These are phyloP conservation scores for Lordiphosa mommai DNA, from an alignment of 1,140 invertebrate genomes.

Conservation along the genomic window DNA sequence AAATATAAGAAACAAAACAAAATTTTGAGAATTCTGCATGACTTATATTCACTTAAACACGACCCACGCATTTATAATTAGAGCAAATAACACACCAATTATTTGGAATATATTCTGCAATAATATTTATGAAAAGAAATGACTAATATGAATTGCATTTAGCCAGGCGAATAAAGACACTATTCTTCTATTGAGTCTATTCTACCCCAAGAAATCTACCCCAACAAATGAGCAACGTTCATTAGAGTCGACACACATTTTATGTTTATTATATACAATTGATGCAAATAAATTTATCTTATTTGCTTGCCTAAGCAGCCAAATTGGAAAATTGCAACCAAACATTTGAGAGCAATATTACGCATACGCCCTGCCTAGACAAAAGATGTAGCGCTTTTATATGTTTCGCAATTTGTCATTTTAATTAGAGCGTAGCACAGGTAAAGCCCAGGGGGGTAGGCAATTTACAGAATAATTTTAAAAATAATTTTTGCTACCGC, in stretches of 20 bases:
- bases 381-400: constrained; percentile 20
- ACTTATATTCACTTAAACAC: too few relatives aligned
- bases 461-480: neutral
- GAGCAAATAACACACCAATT: too few relatives aligned
- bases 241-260: neutral
- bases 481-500: constrained; percentile 16
- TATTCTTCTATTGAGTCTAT: too few relatives aligned
- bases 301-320: neutral
- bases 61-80: too few relatives aligned
- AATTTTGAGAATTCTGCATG: too few relatives aligned
- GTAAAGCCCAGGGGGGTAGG: constrained; percentile 1
- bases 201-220: neutral
- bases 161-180: too few relatives aligned
- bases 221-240: constrained; percentile 7
- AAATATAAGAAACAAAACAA: too few relatives aligned
- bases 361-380: constrained; percentile 30
- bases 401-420: constrained; percentile 37
- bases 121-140: too few relatives aligned
- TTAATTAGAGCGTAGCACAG: constrained; percentile 43
- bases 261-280: constrained; percentile 6
- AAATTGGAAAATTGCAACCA: constrained; percentile 40
- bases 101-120: too few relatives aligned
- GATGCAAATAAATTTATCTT: constrained; percentile 37
- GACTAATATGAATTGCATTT: too few relatives aligned
- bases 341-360: constrained; percentile 37